These are phyloP conservation scores for Drosophila parvula DNA, from an alignment of 1,140 invertebrate genomes.

Conservation along the genomic window DNA sequence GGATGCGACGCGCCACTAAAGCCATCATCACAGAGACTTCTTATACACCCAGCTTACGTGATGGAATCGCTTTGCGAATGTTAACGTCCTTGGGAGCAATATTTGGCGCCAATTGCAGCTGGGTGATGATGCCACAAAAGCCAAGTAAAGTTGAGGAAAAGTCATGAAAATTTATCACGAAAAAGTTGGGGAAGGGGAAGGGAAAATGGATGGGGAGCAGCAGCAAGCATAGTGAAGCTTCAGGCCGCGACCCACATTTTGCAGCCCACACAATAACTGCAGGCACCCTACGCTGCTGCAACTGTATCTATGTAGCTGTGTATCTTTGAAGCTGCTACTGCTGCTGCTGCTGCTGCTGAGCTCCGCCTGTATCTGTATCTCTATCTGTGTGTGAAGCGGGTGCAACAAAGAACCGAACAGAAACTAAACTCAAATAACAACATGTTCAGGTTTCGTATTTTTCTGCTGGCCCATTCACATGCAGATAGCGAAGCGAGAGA, in stretches of 20 bases:
- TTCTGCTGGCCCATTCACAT: constrained; percentile 55
- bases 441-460: constrained; percentile 57
- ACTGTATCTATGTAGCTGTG: constrained; percentile 28
- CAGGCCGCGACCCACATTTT: constrained; percentile 54
- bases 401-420: constrained; percentile 57
- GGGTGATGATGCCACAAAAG: constrained; percentile 32
- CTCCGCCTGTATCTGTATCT: constrained; percentile 1
- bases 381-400: constrained; percentile 19
- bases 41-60: constrained; percentile 24
- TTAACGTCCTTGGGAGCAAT: constrained; percentile 41
- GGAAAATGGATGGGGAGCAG: not conserved
- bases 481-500: constrained; percentile 24
- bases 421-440: constrained; percentile 76
- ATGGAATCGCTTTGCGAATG: constrained; percentile 37
- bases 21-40: constrained; percentile 14
- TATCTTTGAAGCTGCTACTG: constrained; percentile 25
- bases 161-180: constrained; percentile 31
- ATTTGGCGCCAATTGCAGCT: constrained; percentile 43
- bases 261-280: constrained; percentile 18
- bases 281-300: constrained; percentile 6
- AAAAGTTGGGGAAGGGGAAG: constrained; percentile 9
- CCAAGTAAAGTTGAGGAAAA: constrained; percentile 18
- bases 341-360: constrained; percentile 27
- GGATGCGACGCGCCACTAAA: constrained; percentile 3
- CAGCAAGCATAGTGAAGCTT: constrained; percentile 18